Evolutionary conservation across 1,140 invertebrate species (phyloP).

Genomic region (Bombyx mandarina): DNA sequence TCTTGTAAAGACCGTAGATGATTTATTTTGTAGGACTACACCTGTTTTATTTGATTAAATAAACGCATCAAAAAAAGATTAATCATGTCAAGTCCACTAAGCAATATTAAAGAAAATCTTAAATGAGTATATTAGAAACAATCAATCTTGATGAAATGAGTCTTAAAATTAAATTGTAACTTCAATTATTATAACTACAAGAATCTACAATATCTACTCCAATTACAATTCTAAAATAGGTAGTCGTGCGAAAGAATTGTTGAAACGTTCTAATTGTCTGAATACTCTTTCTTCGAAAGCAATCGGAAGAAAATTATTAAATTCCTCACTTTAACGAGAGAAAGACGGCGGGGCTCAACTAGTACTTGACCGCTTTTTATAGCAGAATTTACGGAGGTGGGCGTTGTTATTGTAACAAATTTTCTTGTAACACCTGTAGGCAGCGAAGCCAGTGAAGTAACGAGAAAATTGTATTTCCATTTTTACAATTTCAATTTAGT

Average conservation of each 20-base stretch:
- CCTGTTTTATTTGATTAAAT: neutral
- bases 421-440: conserved; percentile 50
- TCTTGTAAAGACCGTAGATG: conserved; percentile 55
- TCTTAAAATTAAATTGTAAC: no score
- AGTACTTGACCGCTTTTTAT: neutral
- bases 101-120: neutral
- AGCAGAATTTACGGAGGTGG: conserved; percentile 26
- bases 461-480: conserved; percentile 70
- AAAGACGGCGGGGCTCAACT: neutral
- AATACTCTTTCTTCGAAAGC: no score
- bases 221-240: no score
- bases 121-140: no score
- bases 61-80: neutral
- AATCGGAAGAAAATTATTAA: no score
- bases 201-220: no score
- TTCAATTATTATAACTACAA: no score
- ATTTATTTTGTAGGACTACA: conserved; percentile 29
- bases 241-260: no score
- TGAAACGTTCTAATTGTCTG: no score
- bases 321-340: no score
- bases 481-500: conserved; percentile 72
- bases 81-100: neutral
- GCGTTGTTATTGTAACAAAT: conserved; percentile 56
- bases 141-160: no score
- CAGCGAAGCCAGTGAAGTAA: conserved; percentile 36